phyloP scores from a whole-genome alignment of 2,888 invertebrate species.

The Cephus nigrinus region DNA sequence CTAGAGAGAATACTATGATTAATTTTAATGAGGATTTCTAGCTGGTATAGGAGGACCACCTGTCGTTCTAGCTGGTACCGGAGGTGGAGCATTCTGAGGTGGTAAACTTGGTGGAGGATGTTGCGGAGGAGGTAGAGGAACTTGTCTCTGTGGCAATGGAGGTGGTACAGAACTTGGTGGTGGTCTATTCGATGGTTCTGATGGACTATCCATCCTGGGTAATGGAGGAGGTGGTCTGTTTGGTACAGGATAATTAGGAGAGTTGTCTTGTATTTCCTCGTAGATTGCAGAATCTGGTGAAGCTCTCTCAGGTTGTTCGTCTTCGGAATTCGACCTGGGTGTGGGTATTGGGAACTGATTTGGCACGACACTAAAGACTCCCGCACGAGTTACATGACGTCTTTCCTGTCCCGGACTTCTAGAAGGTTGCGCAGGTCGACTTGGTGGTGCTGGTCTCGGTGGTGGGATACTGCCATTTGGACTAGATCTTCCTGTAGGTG shows the following conservation, averaged over 20 bases:
- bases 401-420: slow-evolving; percentile 55
- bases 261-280: slow-evolving; percentile 60
- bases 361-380: slow-evolving; percentile 58
- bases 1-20: slow-evolving; percentile 11
- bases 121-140: slow-evolving; percentile 57
- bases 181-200: slow-evolving; percentile 41
- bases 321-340: slow-evolving; percentile 16
- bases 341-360: slow-evolving; percentile 44
- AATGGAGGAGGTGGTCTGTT: slow-evolving; percentile 61
- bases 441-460: slow-evolving; percentile 68
- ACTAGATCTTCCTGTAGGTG: slow-evolving; percentile 72
- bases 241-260: slow-evolving; percentile 56
- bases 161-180: slow-evolving; percentile 54
- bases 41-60: slow-evolving; percentile 78
- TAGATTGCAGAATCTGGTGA: slow-evolving; percentile 62
- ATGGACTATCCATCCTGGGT: slow-evolving; percentile 48
- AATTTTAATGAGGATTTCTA: slow-evolving; percentile 58
- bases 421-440: slow-evolving; percentile 57
- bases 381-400: slow-evolving; percentile 52
- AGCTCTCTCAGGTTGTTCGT: slow-evolving; percentile 39
- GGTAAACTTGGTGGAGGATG: slow-evolving; percentile 65
- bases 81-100: slow-evolving; percentile 67
- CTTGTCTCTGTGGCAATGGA: slow-evolving; percentile 58
- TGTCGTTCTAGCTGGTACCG: slow-evolving; percentile 71
- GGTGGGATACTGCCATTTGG: slow-evolving; percentile 68